Percentiles rank a stretch among this genome's conserved stretches.
phyloP scores from a whole-genome alignment of 2,113 vertebrate species.

The Pangasianodon gigas region DNA sequence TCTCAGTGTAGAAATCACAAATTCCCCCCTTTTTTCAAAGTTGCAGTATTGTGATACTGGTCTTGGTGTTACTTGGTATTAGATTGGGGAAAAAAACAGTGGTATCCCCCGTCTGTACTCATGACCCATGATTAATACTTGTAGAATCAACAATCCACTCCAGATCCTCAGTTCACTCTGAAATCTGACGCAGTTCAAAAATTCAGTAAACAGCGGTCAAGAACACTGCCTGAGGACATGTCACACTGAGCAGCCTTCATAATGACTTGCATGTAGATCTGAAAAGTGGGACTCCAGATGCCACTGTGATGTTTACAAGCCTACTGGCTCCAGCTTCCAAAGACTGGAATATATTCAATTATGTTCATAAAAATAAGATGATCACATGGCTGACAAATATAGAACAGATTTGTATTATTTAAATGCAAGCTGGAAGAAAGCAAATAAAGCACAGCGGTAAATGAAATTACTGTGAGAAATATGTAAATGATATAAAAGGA shows the following conservation, averaged over 20 bases:
- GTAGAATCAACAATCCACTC: neutral
- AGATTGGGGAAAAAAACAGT: neutral
- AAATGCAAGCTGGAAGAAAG: conserved; percentile 68
- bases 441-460: conserved; percentile 47
- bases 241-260: conserved; percentile 28
- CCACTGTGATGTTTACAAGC: conserved; percentile 63
- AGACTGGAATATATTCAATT: conserved; percentile 74
- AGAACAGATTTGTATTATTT: conserved; percentile 78
- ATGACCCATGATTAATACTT: neutral
- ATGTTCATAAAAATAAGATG: conserved; percentile 73
- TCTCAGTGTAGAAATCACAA: neutral
- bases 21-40: neutral
- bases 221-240: conserved; percentile 51
- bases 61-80: neutral
- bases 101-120: neutral
- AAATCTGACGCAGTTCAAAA: conserved; percentile 40
- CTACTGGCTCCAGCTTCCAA: conserved; percentile 72
- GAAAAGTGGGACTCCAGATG: conserved; percentile 75
- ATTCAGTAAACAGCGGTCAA: conserved; percentile 29
- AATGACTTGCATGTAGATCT: conserved; percentile 53
- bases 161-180: conserved; percentile 10
- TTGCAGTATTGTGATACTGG: neutral
- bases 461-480: conserved; percentile 69
- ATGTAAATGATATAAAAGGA: conserved; percentile 74
- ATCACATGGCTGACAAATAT: conserved; percentile 72